Evolutionary conservation across 2,113 vertebrate species (phyloP).

Genomic region (Brachyhypopomus gauderio): DNA sequence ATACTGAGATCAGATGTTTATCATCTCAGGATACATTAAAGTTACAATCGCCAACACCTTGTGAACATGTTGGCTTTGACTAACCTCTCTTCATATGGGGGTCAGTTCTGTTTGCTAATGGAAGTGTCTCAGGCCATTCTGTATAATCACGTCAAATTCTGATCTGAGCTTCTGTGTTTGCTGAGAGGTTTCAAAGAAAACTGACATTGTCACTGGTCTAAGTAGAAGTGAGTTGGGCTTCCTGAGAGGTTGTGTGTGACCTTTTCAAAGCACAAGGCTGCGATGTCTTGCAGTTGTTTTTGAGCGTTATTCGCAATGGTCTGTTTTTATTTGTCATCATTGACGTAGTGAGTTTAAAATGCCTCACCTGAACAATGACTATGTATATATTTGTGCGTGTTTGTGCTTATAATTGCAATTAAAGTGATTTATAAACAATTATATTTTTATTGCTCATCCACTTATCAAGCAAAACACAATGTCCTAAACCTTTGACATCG

Average conservation of each 20-base stretch:
- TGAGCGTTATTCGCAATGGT: neutral
- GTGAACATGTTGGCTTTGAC: slow-evolving; percentile 72
- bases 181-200: slow-evolving; percentile 36
- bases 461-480: neutral
- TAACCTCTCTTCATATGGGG: slow-evolving; percentile 72
- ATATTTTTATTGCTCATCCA: neutral
- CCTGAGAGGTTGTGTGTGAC: neutral
- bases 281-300: neutral
- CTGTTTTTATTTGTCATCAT: neutral
- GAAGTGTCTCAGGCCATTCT: slow-evolving; percentile 68
- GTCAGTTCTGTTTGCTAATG: slow-evolving; percentile 76
- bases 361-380: neutral
- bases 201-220: slow-evolving; percentile 51
- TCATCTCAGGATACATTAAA: slow-evolving; percentile 93
- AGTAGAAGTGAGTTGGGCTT: slow-evolving; percentile 54
- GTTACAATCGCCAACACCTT: slow-evolving; percentile 82
- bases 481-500: neutral
- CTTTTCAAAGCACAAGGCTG: neutral
- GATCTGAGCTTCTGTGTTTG: slow-evolving; percentile 66
- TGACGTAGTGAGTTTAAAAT: neutral
- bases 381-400: too few species aligned
- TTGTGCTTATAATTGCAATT: neutral
- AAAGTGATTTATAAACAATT: neutral
- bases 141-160: slow-evolving; percentile 69
- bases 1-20: slow-evolving; percentile 87